Evolutionary conservation across 1,140 invertebrate genomes (phyloP).

Genomic region (Ostrea denselamellosa): DNA sequence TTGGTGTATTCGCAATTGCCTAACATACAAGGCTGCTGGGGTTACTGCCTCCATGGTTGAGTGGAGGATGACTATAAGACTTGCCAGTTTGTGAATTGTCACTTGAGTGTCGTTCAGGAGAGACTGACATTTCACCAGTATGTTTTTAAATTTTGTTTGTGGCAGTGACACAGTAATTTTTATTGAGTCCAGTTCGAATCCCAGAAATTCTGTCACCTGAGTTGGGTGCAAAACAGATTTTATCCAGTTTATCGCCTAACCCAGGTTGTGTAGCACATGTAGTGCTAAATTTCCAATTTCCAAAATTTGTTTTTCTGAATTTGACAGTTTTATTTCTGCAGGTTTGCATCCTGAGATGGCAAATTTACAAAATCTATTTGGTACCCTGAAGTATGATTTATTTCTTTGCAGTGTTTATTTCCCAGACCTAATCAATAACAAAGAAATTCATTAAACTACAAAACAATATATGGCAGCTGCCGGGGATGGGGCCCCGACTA

Average conservation of each 20-base stretch:
- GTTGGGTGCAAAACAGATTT: constrained; percentile 18
- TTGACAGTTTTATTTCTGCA: too few species aligned
- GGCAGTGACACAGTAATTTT: constrained; percentile 38
- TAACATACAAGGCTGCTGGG: constrained; percentile 34
- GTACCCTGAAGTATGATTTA: too few species aligned
- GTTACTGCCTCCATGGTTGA: constrained; percentile 29
- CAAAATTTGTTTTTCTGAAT: too few species aligned
- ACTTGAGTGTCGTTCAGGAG: neutral
- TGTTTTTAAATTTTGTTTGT: constrained; percentile 37
- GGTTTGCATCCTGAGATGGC: too few species aligned
- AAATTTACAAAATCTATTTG: too few species aligned
- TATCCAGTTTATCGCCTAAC: constrained; percentile 28
- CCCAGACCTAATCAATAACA: too few species aligned
- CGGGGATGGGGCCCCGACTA: too few species aligned
- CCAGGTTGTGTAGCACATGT: neutral
- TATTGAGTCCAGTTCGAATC: constrained; percentile 17
- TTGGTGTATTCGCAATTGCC: constrained; percentile 39
- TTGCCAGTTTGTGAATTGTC: constrained; percentile 31
- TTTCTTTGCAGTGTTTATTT: too few species aligned
- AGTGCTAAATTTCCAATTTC: neutral
- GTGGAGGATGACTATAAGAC: neutral
- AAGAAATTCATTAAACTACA: too few species aligned
- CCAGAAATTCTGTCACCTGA: constrained; percentile 3
- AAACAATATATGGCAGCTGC: too few species aligned
- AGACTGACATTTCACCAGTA: constrained; percentile 27